Evolutionary conservation across 2,797 vertebrate species (phyloP), one percentile per base, ranked within the genome.

Genomic region (Acrossocheilus fasciatus): DNA sequence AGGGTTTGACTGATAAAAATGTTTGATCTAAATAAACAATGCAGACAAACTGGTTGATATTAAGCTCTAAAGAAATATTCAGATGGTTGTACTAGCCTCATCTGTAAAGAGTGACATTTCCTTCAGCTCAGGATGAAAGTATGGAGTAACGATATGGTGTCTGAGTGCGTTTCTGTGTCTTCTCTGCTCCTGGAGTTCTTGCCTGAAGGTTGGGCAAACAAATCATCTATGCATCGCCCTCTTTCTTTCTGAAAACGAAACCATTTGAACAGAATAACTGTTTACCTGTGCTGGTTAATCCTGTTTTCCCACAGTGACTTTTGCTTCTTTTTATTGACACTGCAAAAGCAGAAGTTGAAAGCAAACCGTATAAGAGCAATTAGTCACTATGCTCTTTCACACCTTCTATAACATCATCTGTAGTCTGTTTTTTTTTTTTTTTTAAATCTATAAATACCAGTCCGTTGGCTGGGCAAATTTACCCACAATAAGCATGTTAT

Each of bases 261-360:
- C 9, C 20, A 1, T 26, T 80, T 1, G 12, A 39, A 45, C 23
- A n/a, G 54, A 74, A 50, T 70, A 62, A 73, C 75, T 34, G 18
- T 81, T 86, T 95, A 99, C 98, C 97, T 97, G 93, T 94, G 90
- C 54, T 96, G 89, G 2, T 92, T 87, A 45, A 94, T 89, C 90
- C 92, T 96, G 79, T 87, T 92, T 36, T 89, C 86, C 97, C 97
- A 98, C 45, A n/a, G 91, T 39, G 92, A 95, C 4, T 84, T 69
- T 64, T 47, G 9, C 36, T 39, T 26, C 84, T 68, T 80, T 72
- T 2, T 47, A 2, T 74, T 96, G 90, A 23, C 74, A 75, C 57
- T 68, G 80, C 45, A 41, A 83, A 85, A 73, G 77, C 86, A 90
- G 91, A 93, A 68, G 41, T 12, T 10, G 12, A 62, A 34, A 45